Percentiles rank a stretch among this genome's conserved stretches.
phyloP scores from a whole-genome alignment of 64 coral and sea anemone species.

The Dendrophyllia cribrosa region DNA sequence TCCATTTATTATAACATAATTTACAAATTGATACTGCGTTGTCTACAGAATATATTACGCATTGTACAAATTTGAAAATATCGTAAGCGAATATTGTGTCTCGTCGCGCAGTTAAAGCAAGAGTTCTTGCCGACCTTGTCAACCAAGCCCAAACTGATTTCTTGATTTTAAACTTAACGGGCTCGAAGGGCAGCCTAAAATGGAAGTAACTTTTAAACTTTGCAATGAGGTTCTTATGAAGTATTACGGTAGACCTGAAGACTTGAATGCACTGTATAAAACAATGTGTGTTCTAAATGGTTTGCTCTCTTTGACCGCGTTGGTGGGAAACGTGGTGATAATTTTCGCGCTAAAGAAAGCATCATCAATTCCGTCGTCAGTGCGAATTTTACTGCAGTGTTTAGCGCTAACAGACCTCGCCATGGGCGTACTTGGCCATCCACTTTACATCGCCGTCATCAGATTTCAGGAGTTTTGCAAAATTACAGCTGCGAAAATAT shows the following conservation, averaged over 20 bases:
- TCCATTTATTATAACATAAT: too few relatives aligned
- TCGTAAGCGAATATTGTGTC: too few relatives aligned
- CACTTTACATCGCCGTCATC: conserved; percentile 31
- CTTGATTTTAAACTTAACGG: too few relatives aligned
- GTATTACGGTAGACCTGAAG: conserved; percentile 3
- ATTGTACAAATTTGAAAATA: too few relatives aligned
- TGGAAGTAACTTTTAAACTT: conserved; percentile 3
- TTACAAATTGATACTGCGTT: too few relatives aligned
- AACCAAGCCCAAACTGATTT: too few relatives aligned
- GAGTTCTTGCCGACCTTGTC: too few relatives aligned
- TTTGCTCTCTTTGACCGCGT: neutral
- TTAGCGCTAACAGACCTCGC: neutral
- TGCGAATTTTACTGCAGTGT: neutral
- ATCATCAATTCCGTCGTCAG: neutral
- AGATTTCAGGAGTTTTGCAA: conserved; percentile 4
- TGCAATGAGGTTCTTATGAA: neutral
- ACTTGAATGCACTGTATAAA: neutral
- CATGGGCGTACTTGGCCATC: neutral
- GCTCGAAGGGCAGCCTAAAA: too few relatives aligned
- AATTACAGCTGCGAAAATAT: neutral
- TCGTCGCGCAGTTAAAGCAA: too few relatives aligned
- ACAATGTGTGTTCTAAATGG: neutral
- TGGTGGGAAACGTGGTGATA: conserved; percentile 11
- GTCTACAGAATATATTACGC: too few relatives aligned
- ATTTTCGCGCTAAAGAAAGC: conserved; percentile 15